These are phyloP conservation scores for Arrhopalites spinosus DNA, from an alignment of 2,888 invertebrate genomes.

Conservation along the genomic window DNA sequence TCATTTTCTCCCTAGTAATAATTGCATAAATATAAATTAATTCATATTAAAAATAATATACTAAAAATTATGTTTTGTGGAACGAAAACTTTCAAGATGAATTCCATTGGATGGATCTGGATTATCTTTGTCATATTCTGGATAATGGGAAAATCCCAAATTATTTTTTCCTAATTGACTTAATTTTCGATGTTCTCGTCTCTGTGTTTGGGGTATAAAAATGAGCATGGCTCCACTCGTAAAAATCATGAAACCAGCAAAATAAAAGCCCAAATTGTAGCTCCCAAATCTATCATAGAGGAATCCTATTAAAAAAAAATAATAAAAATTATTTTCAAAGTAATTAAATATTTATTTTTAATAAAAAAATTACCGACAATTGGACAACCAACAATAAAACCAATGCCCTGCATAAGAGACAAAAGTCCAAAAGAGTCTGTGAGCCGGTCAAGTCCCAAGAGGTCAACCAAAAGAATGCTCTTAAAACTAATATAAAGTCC, in stretches of 20 bases:
- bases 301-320: too few species aligned
- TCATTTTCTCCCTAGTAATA: too few species aligned
- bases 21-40: too few species aligned
- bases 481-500: not conserved
- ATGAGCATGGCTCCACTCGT: not conserved
- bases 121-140: too few species aligned
- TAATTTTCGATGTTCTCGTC: too few species aligned
- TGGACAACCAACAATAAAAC: constrained; percentile 10
- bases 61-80: too few species aligned
- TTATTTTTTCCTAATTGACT: too few species aligned
- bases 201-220: not conserved
- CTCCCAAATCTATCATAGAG: constrained; percentile 1
- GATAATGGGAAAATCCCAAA: too few species aligned
- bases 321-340: too few species aligned
- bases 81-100: too few species aligned
- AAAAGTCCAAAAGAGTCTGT: constrained; percentile 13
- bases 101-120: too few species aligned
- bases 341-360: not conserved
- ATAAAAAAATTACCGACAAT: not conserved
- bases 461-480: not conserved
- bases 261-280: constrained; percentile 17
- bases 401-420: not conserved
- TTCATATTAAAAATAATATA: too few species aligned
- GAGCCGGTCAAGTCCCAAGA: constrained; percentile 1
- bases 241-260: not conserved